A percentile compares a stretch with the other conserved stretches of the same genome.
Conservation (phyloP, 2,113 vertebrate genomes). For the Burhinus bistriatus region DNA sequence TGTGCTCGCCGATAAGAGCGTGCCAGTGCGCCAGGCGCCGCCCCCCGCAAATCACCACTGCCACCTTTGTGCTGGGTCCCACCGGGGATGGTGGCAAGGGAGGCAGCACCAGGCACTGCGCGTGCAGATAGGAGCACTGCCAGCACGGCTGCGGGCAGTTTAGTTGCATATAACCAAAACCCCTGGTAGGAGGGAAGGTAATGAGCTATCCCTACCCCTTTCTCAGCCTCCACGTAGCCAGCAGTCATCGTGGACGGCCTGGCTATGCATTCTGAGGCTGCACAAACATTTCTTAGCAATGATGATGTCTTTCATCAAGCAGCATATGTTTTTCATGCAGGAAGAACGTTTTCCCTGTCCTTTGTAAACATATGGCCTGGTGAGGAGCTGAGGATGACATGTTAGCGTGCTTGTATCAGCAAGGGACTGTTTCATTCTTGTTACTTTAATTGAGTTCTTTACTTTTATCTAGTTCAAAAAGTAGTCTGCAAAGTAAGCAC, state of each 20-base stretch:
- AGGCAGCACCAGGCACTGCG: background rate
- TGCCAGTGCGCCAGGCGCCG: background rate
- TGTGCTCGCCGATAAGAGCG: background rate
- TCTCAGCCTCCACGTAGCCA: background rate
- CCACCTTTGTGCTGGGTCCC: slow-evolving; percentile 33
- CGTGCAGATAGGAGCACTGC: slow-evolving; percentile 52
- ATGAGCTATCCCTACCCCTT: background rate
- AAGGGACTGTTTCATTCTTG: slow-evolving; percentile 31
- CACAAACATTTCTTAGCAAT: background rate
- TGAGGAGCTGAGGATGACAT: background rate
- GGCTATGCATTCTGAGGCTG: background rate
- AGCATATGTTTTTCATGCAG: background rate
- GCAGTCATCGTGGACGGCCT: fast-evolving
- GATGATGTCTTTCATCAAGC: background rate
- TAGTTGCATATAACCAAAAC: background rate
- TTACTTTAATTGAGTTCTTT: slow-evolving; percentile 48
- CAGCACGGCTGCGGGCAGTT: background rate
- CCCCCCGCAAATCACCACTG: background rate
- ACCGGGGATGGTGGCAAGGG: background rate
- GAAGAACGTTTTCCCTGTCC: slow-evolving; percentile 1
- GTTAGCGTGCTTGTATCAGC: background rate
- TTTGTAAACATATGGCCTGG: slow-evolving; percentile 4
- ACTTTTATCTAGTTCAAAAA: slow-evolving; percentile 42
- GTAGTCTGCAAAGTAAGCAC: background rate
- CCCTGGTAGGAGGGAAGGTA: background rate